Percentiles rank a stretch among this genome's conserved stretches.
Conservation (phyloP, 2,113 vertebrate species). For the Lucifuga dentata region DNA sequence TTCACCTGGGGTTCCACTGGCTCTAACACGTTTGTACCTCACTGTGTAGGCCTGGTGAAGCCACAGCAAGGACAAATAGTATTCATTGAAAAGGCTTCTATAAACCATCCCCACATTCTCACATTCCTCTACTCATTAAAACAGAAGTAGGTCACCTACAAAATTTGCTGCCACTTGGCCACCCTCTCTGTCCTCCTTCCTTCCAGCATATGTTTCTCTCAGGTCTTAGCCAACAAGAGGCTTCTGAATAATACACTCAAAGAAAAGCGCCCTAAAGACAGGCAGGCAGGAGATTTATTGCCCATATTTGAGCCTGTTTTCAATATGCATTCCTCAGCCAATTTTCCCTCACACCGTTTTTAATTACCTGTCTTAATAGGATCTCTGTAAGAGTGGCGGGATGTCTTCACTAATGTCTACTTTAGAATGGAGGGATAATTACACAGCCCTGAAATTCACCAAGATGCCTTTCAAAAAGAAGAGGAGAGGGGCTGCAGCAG, state of each 20-base stretch:
- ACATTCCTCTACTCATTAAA: slow-evolving; percentile 67
- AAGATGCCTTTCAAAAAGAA: slow-evolving; percentile 45
- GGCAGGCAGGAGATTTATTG: slow-evolving; percentile 67
- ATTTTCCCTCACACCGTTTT: slow-evolving; percentile 67
- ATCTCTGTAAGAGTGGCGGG: slow-evolving; percentile 65
- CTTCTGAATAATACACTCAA: slow-evolving; percentile 70
- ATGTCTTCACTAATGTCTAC: slow-evolving; percentile 75
- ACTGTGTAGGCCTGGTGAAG: slow-evolving; percentile 10
- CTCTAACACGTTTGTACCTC: slow-evolving; percentile 51
- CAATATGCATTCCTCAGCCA: slow-evolving; percentile 63
- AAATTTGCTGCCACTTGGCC: slow-evolving; percentile 75
- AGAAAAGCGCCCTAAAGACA: slow-evolving; percentile 66
- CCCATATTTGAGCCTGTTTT: slow-evolving; percentile 62
- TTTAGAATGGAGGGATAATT: slow-evolving; percentile 70
- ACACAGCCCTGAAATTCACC: slow-evolving; percentile 55
- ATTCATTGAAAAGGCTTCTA: slow-evolving; percentile 50
- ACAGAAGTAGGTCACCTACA: slow-evolving; percentile 79
- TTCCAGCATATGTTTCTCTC: slow-evolving; percentile 79
- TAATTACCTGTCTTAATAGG: slow-evolving; percentile 80
- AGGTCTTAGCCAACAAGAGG: slow-evolving; percentile 61
- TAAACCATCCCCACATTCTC: slow-evolving; percentile 31
- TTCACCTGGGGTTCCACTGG: slow-evolving; percentile 34
- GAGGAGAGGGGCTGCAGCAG: neutral
- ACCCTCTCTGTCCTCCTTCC: slow-evolving; percentile 61
- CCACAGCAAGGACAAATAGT: slow-evolving; percentile 58